phyloP scores from a whole-genome alignment of 2,113 vertebrate genomes.

The Megaceryle torquata region DNA sequence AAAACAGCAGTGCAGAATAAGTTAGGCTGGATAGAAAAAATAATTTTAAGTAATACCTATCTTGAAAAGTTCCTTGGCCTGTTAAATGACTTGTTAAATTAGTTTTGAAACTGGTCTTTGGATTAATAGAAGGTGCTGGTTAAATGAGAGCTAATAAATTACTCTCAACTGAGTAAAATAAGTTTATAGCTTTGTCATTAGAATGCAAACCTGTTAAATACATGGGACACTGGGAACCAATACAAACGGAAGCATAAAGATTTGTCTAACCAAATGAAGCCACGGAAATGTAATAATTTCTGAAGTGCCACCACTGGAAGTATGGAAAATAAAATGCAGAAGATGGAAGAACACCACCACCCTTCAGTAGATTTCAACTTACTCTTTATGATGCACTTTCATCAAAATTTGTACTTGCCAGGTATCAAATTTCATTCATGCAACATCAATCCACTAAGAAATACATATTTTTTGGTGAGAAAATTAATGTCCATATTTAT shows the following conservation, averaged over 20 bases:
- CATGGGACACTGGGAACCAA: not conserved
- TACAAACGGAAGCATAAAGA: not conserved
- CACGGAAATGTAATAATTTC: not conserved
- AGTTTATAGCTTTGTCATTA: not conserved
- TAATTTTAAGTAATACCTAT: not conserved
- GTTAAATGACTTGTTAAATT: not conserved
- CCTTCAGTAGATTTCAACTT: not conserved
- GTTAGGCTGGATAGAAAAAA: not conserved
- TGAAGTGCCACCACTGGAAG: not conserved
- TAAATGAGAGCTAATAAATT: not conserved
- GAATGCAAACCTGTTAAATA: not conserved
- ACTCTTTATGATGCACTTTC: conserved; percentile 53
- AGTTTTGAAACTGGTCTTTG: not conserved
- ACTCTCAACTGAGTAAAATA: not conserved
- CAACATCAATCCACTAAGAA: conserved; percentile 56
- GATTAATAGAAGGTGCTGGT: not conserved
- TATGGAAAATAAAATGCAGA: not conserved
- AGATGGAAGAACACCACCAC: not conserved
- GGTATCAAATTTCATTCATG: conserved; percentile 60
- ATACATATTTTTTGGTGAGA: conserved; percentile 44
- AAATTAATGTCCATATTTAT: conserved; percentile 50
- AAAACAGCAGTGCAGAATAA: not conserved
- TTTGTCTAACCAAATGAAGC: not conserved
- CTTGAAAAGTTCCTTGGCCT: not conserved
- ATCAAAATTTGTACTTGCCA: conserved; percentile 47